Evolutionary conservation across 2,113 vertebrate genomes (phyloP).

Genomic region (Panthera uncia): DNA sequence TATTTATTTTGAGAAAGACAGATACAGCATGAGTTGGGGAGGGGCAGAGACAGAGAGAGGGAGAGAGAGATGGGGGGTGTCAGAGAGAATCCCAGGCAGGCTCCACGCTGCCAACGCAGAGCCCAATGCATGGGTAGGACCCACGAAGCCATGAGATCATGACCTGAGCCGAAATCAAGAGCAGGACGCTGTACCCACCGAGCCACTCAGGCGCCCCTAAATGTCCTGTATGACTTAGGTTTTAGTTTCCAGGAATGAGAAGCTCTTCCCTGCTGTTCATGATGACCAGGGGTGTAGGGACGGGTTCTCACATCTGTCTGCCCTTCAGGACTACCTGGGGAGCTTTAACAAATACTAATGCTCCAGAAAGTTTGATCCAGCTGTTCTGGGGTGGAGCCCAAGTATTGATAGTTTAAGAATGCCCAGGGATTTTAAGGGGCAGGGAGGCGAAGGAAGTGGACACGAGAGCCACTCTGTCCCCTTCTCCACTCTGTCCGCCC

Average conservation of each 20-base stretch:
- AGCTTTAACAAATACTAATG: not conserved
- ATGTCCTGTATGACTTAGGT: not conserved
- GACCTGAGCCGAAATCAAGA: too few species aligned
- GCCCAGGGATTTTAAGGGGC: accelerated
- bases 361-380: not conserved
- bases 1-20: too few species aligned
- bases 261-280: not conserved
- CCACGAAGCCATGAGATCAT: too few species aligned
- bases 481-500: accelerated
- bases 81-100: too few species aligned
- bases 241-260: not conserved
- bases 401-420: not conserved
- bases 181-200: too few species aligned
- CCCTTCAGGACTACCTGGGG: not conserved
- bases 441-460: not conserved
- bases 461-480: accelerated
- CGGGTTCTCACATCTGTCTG: not conserved
- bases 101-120: too few species aligned
- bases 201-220: too few species aligned
- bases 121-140: too few species aligned
- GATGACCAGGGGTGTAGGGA: not conserved
- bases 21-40: too few species aligned
- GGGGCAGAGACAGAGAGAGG: too few species aligned
- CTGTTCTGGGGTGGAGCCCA: not conserved
- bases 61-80: too few species aligned